Evolutionary conservation across 2,113 vertebrate species (phyloP).

Genomic region (Cryptotis parvus): DNA sequence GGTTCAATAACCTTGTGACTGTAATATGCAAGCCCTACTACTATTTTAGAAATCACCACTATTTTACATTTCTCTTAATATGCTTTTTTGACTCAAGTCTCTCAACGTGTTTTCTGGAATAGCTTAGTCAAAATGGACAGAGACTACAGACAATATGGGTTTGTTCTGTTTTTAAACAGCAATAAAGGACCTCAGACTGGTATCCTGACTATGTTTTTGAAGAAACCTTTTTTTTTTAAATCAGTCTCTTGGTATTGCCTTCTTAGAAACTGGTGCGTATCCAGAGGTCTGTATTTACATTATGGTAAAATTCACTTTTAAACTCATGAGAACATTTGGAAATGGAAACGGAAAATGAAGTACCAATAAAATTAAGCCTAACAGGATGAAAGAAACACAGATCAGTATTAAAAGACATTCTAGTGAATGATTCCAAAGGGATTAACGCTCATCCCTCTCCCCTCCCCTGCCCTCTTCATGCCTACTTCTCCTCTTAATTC

Average conservation of each 20-base stretch:
- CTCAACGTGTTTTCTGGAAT: slow-evolving; percentile 6
- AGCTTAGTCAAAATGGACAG: slow-evolving; percentile 51
- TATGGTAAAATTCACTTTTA: slow-evolving; percentile 61
- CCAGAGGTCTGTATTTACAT: slow-evolving; percentile 51
- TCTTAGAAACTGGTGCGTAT: neutral
- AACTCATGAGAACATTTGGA: slow-evolving; percentile 49
- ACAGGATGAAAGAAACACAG: neutral
- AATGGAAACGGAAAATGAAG: slow-evolving; percentile 58
- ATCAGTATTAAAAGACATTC: neutral
- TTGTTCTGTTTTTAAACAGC: slow-evolving; percentile 50
- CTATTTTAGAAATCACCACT: slow-evolving; percentile 59
- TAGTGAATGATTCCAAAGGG: neutral
- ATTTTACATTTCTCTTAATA: slow-evolving; percentile 57
- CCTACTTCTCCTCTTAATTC: neutral
- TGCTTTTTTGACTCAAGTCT: slow-evolving; percentile 3
- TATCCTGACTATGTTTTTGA: slow-evolving; percentile 21
- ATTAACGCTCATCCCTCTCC: neutral
- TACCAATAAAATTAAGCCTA: slow-evolving; percentile 62
- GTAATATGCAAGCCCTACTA: slow-evolving; percentile 32
- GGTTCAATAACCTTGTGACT: slow-evolving; percentile 50
- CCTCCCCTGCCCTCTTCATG: no score
- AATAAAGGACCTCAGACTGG: slow-evolving; percentile 42
- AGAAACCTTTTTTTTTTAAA: slow-evolving; percentile 4
- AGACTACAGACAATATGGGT: neutral
- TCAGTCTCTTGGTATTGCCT: neutral